Base-by-base conservation (phyloP, 2,888 invertebrate species). In the Lampropteryx suffumata region DNA sequence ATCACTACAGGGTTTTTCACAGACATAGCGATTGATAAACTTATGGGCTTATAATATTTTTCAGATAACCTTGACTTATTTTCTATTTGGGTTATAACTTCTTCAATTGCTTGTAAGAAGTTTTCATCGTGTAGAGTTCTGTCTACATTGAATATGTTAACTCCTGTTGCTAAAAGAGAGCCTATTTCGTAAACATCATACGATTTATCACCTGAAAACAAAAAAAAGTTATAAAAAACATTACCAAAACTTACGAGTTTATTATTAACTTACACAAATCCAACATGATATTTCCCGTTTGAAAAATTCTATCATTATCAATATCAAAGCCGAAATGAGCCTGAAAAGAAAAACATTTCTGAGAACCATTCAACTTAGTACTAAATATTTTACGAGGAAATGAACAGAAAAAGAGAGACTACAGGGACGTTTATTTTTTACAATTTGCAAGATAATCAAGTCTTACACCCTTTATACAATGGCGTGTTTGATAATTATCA, bases 281-380 rank as follows among this genome's bases (percentile, higher is more conserved):
- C 4, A 62, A 59, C 50, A 67, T 61, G 17, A 65, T 59, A 49
- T 55, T 65, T 1, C 52, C 56, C 12, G 62, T 55, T 42, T 62
- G 62, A 44, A 62, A 63, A 24, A 62, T 26, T 40, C 39, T 39
- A 14, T 50, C 50, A 21, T 13, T n/a, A 17, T 29, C 24, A 8
- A 44, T 4, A 11, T 39, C 9, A 13, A 44, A 37, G 2, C 43
- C 17, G 21, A 14, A 34, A 2, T 44, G 37, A 0, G 7, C 8
- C 50, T 50, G 43, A 29, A 50, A 50, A 27, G 0, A 17, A 9
- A 0, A 3, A 3, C 17, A 17, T n/a, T n/a, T n/a, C n/a, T n/a
- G n/a, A n/a, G n/a, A n/a, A n/a, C n/a, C n/a, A n/a, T n/a, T n/a
- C n/a, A n/a, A n/a, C n/a, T n/a, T n/a, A n/a, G n/a, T n/a, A n/a